Percentiles rank a stretch among this genome's conserved stretches.
Conservation (phyloP, 2,113 vertebrate genomes). For the Puffinus mauretanicus region DNA sequence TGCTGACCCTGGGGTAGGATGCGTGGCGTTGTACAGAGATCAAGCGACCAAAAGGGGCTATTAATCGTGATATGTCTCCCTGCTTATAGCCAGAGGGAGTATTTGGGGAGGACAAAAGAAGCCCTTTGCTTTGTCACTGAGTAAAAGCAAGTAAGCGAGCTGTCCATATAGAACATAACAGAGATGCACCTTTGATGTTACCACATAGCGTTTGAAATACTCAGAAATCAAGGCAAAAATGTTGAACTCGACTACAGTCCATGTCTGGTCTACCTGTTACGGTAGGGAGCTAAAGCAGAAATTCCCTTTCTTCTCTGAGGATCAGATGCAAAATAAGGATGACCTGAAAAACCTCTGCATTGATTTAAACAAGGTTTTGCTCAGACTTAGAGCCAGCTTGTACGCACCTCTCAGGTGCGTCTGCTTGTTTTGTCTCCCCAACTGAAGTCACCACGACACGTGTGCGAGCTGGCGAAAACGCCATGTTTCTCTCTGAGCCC, state of each 20-base stretch:
- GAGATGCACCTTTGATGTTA: not conserved
- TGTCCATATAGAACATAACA: not conserved
- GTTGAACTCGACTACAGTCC: not conserved
- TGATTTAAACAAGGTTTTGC: not conserved
- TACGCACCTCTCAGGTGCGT: not conserved
- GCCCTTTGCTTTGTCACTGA: not conserved
- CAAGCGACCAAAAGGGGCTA: accelerated
- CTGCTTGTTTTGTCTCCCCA: not conserved
- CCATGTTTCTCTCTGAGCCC: accelerated
- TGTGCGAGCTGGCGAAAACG: accelerated
- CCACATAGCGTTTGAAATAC: not conserved
- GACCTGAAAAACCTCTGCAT: not conserved
- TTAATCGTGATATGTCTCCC: not conserved
- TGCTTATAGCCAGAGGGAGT: not conserved
- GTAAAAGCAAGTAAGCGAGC: not conserved
- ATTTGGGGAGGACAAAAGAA: not conserved
- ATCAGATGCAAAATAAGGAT: not conserved
- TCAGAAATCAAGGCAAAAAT: not conserved
- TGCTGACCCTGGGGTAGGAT: too few relatives aligned
- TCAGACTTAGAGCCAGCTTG: not conserved
- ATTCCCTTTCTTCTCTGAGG: not conserved
- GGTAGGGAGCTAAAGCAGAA: not conserved
- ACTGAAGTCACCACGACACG: not conserved
- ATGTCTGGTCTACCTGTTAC: not conserved
- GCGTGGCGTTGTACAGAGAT: accelerated